Conservation (phyloP, 2,797 vertebrate genomes). For the Pangasius larnaudii region DNA sequence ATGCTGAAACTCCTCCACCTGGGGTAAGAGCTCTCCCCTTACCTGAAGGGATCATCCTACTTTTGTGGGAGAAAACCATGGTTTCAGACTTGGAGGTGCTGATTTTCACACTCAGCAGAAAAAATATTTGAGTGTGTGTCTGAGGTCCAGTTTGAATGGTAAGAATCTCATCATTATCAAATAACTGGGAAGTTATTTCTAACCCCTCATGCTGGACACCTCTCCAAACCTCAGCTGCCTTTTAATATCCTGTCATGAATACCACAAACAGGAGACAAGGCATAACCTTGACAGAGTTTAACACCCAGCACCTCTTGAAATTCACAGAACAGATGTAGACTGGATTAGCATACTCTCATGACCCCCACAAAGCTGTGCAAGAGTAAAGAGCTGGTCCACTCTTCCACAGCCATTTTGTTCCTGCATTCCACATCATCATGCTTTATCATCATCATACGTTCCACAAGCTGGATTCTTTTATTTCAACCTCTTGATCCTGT, state of each 20-base stretch:
- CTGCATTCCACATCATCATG: neutral
- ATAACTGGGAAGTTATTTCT: neutral
- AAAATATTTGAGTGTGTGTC: neutral
- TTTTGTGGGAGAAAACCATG: neutral
- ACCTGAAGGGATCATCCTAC: neutral
- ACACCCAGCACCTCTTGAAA: neutral
- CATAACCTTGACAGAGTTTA: neutral
- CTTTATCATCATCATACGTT: neutral
- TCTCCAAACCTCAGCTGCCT: neutral
- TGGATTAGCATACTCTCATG: neutral
- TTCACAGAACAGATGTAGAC: neutral
- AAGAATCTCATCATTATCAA: neutral
- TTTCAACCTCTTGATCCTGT: neutral
- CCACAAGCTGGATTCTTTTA: neutral
- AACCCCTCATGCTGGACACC: neutral
- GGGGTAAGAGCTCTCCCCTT: neutral
- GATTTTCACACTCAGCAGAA: neutral
- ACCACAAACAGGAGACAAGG: neutral
- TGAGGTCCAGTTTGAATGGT: neutral
- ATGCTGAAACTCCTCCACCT: neutral
- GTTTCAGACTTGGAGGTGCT: neutral
- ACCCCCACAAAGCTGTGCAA: neutral
- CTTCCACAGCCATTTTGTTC: neutral
- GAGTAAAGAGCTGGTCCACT: neutral
- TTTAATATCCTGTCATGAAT: neutral